These are phyloP conservation scores for Carassius carassius DNA, from an alignment of 2,113 vertebrate species.

Conservation along the genomic window DNA sequence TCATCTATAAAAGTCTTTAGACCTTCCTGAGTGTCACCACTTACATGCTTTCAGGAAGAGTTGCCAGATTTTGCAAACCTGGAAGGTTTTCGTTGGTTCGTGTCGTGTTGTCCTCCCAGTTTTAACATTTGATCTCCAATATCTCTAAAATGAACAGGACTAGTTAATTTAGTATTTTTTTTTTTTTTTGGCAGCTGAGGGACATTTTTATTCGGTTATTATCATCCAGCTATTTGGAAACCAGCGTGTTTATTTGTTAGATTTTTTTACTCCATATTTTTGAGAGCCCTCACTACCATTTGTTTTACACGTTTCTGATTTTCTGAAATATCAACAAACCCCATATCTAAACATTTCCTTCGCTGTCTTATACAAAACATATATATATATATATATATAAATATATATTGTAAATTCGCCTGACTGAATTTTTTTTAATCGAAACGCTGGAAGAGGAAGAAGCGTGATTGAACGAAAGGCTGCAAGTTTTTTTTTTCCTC, in stretches of 20 bases:
- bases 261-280: too few species aligned
- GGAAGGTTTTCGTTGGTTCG: background rate
- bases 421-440: background rate
- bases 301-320: background rate
- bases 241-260: constrained; percentile 4
- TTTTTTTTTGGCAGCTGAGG: constrained; percentile 25
- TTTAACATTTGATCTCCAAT: background rate
- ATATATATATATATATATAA: background rate
- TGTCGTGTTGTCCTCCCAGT: background rate
- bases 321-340: constrained; percentile 1
- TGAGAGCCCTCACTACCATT: background rate
- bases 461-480: constrained; percentile 44
- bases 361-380: constrained; percentile 16
- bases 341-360: constrained; percentile 22
- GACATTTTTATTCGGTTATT: constrained; percentile 19
- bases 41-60: constrained; percentile 28
- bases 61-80: constrained; percentile 31
- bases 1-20: constrained; percentile 33
- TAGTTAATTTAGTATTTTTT: background rate
- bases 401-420: background rate
- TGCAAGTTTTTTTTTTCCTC: constrained; percentile 23
- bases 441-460: constrained; percentile 13
- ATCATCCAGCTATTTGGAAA: constrained; percentile 5
- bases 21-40: background rate
- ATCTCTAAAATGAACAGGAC: constrained; percentile 25